phyloP scores from a whole-genome alignment of 2,888 invertebrate species.

The Amiota minor region DNA sequence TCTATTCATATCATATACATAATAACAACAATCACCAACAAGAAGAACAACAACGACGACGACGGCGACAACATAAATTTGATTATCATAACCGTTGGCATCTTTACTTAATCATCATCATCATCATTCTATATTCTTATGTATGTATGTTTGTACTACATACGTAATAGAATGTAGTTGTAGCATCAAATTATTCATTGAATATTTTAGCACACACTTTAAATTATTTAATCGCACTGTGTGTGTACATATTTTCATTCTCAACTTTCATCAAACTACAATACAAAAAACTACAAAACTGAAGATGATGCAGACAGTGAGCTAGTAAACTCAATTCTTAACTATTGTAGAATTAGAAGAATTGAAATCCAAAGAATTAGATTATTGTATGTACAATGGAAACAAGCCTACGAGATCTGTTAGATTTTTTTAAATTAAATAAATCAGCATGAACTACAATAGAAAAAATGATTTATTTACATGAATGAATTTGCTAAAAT shows the following conservation, averaged over 20 bases:
- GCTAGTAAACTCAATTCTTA: constrained; percentile 26
- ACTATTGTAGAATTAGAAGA: constrained; percentile 27
- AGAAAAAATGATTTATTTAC: constrained; percentile 37
- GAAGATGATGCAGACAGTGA: constrained; percentile 14
- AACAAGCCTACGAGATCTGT: constrained; percentile 20
- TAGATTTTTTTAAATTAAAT: constrained; percentile 56
- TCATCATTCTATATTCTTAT: not conserved
- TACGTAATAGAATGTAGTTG: not conserved
- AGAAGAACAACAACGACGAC: not conserved
- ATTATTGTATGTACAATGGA: too few species aligned
- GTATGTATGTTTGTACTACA: too few species aligned
- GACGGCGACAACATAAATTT: constrained; percentile 8
- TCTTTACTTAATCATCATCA: not conserved
- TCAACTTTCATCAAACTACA: not conserved
- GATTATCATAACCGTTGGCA: constrained; percentile 25
- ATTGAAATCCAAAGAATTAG: constrained; percentile 47
- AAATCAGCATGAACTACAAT: constrained; percentile 52
- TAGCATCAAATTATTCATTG: constrained; percentile 16
- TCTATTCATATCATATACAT: constrained; percentile 13
- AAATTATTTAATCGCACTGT: constrained; percentile 23
- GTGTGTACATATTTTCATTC: not conserved
- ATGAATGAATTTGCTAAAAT: constrained; percentile 55
- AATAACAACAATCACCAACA: not conserved
- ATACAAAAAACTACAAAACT: not conserved
- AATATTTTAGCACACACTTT: constrained; percentile 25